Evolutionary conservation across 2,113 vertebrate genomes (phyloP), one percentile per base, ranked within the genome.

Genomic region (Lethenteron reissneri): DNA sequence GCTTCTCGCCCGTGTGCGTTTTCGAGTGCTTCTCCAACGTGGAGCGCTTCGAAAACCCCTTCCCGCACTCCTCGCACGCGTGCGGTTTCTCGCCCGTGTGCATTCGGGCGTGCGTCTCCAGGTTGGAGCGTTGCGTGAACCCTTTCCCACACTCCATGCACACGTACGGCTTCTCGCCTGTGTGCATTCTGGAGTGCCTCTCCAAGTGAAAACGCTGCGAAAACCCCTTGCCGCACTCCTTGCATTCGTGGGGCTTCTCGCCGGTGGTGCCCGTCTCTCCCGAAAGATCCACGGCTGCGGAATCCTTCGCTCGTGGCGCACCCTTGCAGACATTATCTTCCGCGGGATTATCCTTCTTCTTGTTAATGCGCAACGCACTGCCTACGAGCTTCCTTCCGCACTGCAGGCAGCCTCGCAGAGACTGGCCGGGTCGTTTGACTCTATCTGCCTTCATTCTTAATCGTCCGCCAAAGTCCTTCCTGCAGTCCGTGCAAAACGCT

Each of bases 11-110:
- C 12, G 77, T 80, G 68, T 85, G 83, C 56, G 78, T 73, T 15
- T 71, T 76, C 77, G 79, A 81, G 74, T 85, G 83, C 74, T 4
- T 12, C 77, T 69, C 76, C n/a, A 85, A 75, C 76, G 81, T 70
- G 9, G 72, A 10, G 64, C 6, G 76, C 71, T 73, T 80, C 58
- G 77, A 77, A 74, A 84, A 85, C 57, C 68, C 58, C 72, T 80
- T 81, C 13, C 80, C 78, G 77, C 84, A 85, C 58, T 83, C 77
- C 71, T 79, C 74, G 74, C 84, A 85, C 58, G 56, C 72, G 73
- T 79, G 84, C 3, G 82, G 83, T 76, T 70, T 81, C 72, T 82
- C 81, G 70, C 80, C 80, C 64, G 62, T 73, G 75, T 85, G 83
- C 74, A 11, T 70, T 3, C 11, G 70, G 58, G 79, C 72, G 74